A percentile compares a stretch with the other conserved stretches of the same genome.
Evolutionary conservation across 2,113 vertebrate genomes (phyloP).

Genomic region (Lagopus muta): DNA sequence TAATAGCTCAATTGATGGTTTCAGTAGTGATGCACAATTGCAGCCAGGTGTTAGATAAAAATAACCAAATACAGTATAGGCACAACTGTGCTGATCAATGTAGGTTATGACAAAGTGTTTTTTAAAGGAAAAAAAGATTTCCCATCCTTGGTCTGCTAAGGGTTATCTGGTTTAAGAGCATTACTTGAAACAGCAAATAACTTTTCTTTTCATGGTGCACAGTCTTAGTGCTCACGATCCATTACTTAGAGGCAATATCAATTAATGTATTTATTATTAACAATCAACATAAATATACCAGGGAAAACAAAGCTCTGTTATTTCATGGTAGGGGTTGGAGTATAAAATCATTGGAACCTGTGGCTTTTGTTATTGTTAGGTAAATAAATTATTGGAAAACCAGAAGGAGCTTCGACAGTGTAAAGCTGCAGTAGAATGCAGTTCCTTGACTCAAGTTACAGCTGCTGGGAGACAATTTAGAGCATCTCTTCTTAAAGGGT

Average conservation of each 20-base stretch:
- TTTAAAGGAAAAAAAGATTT: constrained; percentile 34
- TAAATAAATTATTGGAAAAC: constrained; percentile 31
- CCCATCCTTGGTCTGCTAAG: background rate
- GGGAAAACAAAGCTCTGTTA: background rate
- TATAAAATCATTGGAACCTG: background rate
- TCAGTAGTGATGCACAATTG: constrained; percentile 47
- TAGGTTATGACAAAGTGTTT: constrained; percentile 1
- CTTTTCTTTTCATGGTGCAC: background rate
- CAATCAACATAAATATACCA: background rate
- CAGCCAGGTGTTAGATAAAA: constrained; percentile 52
- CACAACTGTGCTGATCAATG: constrained; percentile 43
- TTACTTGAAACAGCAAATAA: background rate
- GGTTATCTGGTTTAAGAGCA: background rate
- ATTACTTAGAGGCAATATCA: background rate
- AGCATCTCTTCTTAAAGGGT: background rate
- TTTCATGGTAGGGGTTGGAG: background rate
- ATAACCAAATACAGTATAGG: constrained; percentile 36
- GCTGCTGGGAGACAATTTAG: background rate
- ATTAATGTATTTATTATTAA: background rate
- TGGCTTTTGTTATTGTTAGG: background rate
- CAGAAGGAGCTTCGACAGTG: background rate
- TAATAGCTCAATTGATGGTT: constrained; percentile 54
- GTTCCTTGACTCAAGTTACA: background rate
- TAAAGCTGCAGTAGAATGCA: background rate
- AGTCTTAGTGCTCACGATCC: background rate